Percentiles rank a stretch among this genome's conserved stretches.
These are phyloP conservation scores for Calosoma granatense DNA, from an alignment of 1,140 invertebrate genomes.

Conservation along the genomic window DNA sequence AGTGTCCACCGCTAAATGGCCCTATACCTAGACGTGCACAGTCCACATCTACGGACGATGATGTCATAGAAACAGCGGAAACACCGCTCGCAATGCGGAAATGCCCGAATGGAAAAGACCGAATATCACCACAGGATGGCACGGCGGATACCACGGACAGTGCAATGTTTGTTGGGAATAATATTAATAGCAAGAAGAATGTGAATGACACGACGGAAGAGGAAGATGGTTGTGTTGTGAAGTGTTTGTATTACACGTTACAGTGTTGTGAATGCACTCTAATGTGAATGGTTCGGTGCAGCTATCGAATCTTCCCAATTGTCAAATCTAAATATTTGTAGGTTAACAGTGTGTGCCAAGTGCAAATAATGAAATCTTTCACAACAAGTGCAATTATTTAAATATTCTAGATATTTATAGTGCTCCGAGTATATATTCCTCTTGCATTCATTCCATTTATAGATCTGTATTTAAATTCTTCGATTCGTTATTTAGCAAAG, in stretches of 20 bases:
- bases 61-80: neutral
- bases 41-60: neutral
- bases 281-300: constrained; percentile 24
- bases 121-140: neutral
- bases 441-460: too few species aligned
- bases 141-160: constrained; percentile 1
- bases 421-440: too few species aligned
- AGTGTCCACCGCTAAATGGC: constrained; percentile 1
- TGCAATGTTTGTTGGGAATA: constrained; percentile 6
- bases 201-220: constrained; percentile 20
- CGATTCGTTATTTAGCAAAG: too few species aligned
- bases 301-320: too few species aligned
- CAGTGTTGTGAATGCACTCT: constrained; percentile 37
- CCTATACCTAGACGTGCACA: neutral
- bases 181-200: constrained; percentile 3
- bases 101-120: constrained; percentile 8
- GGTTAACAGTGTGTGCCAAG: too few species aligned
- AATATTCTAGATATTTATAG: too few species aligned
- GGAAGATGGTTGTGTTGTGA: constrained; percentile 35
- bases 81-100: constrained; percentile 1
- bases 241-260: constrained; percentile 37
- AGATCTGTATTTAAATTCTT: too few species aligned
- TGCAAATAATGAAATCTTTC: too few species aligned
- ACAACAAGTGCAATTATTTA: too few species aligned
- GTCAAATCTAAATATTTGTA: too few species aligned